Base-by-base conservation (phyloP, 2,113 vertebrate species). In the Apteryx owenii region DNA sequence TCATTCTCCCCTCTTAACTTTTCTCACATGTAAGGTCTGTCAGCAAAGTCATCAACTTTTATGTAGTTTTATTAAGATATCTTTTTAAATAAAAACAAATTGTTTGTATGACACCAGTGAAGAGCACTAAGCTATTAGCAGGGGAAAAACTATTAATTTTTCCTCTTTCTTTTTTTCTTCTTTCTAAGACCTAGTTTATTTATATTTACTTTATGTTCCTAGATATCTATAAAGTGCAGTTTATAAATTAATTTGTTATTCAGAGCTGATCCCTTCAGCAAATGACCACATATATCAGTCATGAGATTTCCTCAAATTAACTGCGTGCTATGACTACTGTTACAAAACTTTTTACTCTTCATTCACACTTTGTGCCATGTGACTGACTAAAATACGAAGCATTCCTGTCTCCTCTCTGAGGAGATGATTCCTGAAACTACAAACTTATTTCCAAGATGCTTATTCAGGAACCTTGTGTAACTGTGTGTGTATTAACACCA, bases 1-100 rank as follows among this genome's bases (percentile, higher is more conserved):
- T 96, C 92, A 93, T 96, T 97, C 80, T 97, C 90, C 91, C 72
- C 82, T 90, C 65, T 89, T 90, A 93, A 51, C 91, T 82, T 94
- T 95, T 97, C 94, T 88, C 50, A 72, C 33, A n/a, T 70, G 10
- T 36, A 90, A 95, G 91, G 88, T 78, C 93, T 97, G 79, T 93
- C 93, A 91, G 53, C 33, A 85, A 94, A 97, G 75, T 94, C 75
- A 65, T 87, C 73, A 91, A 66, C 12, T 70, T 79, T 66, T 64
- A 56, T 54, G 14, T 33, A 68, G 17, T 58, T 90, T 75, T 85
- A 71, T 85, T 85, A 89, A 77, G 14, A 58, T 54, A 79, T 13
- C n/a, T 73, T 61, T 85, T 81, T 54, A 17, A 1, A 44, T 51
- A 93, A 54, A 10, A 88, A n/a, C 86, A 81, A 70, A 75, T 87